Evolutionary conservation across 2,797 vertebrate species (phyloP).

Genomic region (Esox lucius): DNA sequence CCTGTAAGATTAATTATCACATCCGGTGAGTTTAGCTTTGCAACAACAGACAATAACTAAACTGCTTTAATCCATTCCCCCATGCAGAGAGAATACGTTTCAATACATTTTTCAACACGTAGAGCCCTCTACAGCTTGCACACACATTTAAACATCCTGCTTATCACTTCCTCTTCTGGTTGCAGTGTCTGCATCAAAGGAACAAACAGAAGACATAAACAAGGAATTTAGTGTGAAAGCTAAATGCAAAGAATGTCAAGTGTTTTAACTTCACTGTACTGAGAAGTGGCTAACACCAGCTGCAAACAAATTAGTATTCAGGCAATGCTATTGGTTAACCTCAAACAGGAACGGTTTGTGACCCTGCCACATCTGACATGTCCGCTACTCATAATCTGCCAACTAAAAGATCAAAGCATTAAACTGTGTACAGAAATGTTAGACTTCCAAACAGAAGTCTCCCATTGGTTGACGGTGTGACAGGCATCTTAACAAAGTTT

Average conservation of each 20-base stretch:
- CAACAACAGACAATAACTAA: too few species aligned
- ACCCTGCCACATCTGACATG: neutral
- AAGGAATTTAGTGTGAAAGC: neutral
- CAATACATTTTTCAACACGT: neutral
- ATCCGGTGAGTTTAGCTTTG: neutral
- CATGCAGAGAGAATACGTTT: neutral
- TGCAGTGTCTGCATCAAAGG: neutral
- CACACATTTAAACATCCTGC: neutral
- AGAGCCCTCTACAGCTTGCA: neutral
- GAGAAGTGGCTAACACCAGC: neutral
- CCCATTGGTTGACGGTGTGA: neutral
- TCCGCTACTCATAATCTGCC: neutral
- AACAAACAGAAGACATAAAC: neutral
- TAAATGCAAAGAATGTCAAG: neutral
- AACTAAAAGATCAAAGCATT: neutral
- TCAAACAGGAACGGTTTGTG: neutral
- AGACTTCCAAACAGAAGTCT: neutral
- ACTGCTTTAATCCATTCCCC: neutral
- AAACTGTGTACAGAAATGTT: neutral
- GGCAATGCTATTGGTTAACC: neutral
- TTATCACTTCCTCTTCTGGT: too few species aligned
- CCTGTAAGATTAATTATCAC: neutral
- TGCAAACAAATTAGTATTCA: neutral
- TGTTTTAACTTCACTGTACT: too few species aligned
- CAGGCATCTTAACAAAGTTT: neutral